phyloP scores from a whole-genome alignment of 2,888 invertebrate species.

The Eupithecia dodoneata region DNA sequence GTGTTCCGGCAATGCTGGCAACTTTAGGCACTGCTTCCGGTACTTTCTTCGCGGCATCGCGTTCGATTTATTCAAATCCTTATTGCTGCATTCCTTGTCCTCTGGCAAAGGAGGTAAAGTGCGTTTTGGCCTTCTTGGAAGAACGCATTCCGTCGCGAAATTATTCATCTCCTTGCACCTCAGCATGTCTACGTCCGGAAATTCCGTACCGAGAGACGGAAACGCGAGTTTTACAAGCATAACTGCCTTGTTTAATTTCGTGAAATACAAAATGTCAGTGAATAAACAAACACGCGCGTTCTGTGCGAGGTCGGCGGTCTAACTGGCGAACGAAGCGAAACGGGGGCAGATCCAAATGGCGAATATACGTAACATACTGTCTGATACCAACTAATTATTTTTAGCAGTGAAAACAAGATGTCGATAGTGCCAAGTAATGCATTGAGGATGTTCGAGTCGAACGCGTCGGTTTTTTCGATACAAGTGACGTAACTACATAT shows the following conservation, averaged over 20 bases:
- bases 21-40: constrained; percentile 63
- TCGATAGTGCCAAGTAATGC: constrained; percentile 28
- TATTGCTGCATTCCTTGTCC: constrained; percentile 73
- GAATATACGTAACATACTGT: constrained; percentile 17
- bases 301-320: constrained; percentile 52
- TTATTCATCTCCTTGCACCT: constrained; percentile 67
- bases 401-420: constrained; percentile 54
- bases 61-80: constrained; percentile 65
- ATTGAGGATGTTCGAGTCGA: background rate
- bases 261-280: constrained; percentile 15
- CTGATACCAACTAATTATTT: constrained; percentile 54
- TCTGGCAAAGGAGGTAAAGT: constrained; percentile 72
- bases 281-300: constrained; percentile 56
- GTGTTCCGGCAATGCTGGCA: constrained; percentile 71
- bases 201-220: constrained; percentile 57
- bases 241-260: constrained; percentile 12
- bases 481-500: too few species aligned
- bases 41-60: constrained; percentile 63
- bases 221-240: constrained; percentile 73
- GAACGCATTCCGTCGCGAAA: constrained; percentile 71
- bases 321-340: constrained; percentile 47
- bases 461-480: background rate
- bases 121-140: constrained; percentile 69
- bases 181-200: constrained; percentile 73
- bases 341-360: constrained; percentile 11